A percentile compares a stretch with the other conserved stretches of the same genome.
Conservation (phyloP, 2,113 vertebrate species). For the Indicator indicator region DNA sequence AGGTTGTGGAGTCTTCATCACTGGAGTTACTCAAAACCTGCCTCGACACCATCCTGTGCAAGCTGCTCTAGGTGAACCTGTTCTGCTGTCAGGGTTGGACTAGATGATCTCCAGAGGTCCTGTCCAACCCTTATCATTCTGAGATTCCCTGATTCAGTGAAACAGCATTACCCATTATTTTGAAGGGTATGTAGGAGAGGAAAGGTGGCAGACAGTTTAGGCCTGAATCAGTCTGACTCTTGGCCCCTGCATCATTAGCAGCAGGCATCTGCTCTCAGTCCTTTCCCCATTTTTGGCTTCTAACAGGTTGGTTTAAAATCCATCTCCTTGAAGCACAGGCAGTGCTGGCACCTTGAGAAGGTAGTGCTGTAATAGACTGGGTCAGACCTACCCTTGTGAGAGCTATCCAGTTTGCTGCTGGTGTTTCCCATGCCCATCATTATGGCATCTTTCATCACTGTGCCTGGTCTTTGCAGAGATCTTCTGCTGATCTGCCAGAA, state of each 20-base stretch:
- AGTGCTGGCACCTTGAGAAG: neutral
- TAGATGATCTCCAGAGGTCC: too few relatives aligned
- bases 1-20: too few relatives aligned
- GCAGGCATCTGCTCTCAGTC: neutral
- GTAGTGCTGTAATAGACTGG: neutral
- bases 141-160: neutral
- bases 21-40: too few relatives aligned
- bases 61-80: too few relatives aligned
- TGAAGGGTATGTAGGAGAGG: neutral
- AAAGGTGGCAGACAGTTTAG: neutral
- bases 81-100: too few relatives aligned
- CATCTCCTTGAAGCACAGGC: neutral
- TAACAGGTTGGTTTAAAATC: neutral
- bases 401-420: neutral
- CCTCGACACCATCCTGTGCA: too few relatives aligned
- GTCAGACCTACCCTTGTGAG: neutral
- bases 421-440: neutral
- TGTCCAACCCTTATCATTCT: too few relatives aligned
- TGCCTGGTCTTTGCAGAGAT: neutral
- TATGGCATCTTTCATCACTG: neutral
- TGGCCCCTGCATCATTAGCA: neutral
- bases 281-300: neutral
- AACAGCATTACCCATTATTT: neutral
- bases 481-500: neutral
- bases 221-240: neutral